Evolutionary conservation across 2,797 vertebrate species (phyloP).

Genomic region (Hydrolagus colliei): DNA sequence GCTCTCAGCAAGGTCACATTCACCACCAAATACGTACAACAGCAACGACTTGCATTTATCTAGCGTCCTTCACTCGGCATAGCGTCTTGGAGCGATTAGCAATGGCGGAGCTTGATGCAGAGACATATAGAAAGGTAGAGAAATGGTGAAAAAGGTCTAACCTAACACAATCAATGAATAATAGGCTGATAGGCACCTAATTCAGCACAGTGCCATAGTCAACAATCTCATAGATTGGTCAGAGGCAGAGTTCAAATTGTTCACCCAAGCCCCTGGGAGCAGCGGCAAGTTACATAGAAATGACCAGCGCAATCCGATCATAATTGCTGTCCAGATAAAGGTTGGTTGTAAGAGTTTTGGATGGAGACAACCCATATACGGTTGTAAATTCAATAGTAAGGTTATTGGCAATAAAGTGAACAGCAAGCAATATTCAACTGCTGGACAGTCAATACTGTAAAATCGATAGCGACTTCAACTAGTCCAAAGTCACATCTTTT

Average conservation of each 20-base stretch:
- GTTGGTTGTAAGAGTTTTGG: no score
- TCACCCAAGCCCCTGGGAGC: neutral
- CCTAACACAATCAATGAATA: neutral
- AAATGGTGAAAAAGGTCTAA: neutral
- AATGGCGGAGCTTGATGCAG: neutral
- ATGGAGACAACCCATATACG: no score
- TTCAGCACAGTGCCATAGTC: neutral
- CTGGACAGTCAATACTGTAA: no score
- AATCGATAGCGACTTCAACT: no score
- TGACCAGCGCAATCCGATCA: neutral
- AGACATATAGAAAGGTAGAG: neutral
- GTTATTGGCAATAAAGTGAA: no score
- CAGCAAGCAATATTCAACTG: no score
- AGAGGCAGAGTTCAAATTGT: neutral
- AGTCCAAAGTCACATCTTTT: no score
- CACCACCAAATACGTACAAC: neutral
- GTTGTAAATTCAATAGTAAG: no score
- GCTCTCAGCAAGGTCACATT: slow-evolving; percentile 6
- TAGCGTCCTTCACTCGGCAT: no score
- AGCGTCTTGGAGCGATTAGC: no score
- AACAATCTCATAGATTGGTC: neutral
- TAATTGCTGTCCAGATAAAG: no score
- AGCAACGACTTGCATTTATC: neutral
- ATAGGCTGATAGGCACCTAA: neutral
- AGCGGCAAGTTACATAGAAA: slow-evolving; percentile 7